Base-by-base conservation (phyloP, 2,113 vertebrate genomes). In the Herpailurus yagouaroundi region DNA sequence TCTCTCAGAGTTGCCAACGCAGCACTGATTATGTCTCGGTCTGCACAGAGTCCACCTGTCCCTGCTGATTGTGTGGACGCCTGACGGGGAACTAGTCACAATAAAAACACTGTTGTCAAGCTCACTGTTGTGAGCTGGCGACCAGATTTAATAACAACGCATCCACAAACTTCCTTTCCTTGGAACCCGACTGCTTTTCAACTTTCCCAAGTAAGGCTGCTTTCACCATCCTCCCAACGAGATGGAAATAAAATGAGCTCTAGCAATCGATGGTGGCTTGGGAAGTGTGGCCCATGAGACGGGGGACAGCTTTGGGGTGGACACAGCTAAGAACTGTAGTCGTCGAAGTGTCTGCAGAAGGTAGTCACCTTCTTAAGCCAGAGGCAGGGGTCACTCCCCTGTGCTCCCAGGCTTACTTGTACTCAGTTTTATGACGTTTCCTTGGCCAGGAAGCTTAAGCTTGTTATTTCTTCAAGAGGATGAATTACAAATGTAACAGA, bases 11-110 rank as follows among this genome's bases (percentile, higher is more conserved):
- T 97, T 97, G 98, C 99, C 98, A 99, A 94, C 98, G 94, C 98
- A 98, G 98, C 98, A 98, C 89, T 95, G 82, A 91, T 84, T 31
- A 89, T 50, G 98, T 4, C 96, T 80, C 89, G 0, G 96, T 95
- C 95, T 97, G 98, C 97, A 98, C 99, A 98, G 98, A 98, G 98
- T 97, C 98, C 98, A 98, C 97, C 97, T 97, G 95, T 87, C 98
- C 95, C 82, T 94, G 97, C 97, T 97, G 97, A 98, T 97, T 92
- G 97, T 94, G 96, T 89, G 85, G 95, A 90, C 77, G 94, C 96
- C 96, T 95, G 94, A 38, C 2, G 18, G 73, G 84, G 52, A 69
- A 90, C 87, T 2, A 55, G 33, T 21, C 55, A 84, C 64, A 91
- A 92, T 60, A 90, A 91, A 93, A 63, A 89, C 83, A 36, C 1